Evolutionary conservation across 2,888 invertebrate species (phyloP).

Genomic region (Conistra vaccinii): DNA sequence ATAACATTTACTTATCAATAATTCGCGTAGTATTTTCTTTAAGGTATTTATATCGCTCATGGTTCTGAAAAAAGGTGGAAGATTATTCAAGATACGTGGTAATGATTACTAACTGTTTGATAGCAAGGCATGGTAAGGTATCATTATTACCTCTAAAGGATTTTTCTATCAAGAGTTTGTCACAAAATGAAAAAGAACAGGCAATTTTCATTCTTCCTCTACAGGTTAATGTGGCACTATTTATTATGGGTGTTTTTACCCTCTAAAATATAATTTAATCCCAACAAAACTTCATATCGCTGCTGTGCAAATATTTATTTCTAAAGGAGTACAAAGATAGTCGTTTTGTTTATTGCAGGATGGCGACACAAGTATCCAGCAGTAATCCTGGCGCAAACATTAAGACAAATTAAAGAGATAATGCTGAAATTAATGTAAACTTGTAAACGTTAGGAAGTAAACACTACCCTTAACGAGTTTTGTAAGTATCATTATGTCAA

Average conservation of each 20-base stretch:
- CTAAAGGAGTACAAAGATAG: background rate
- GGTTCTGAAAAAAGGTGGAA: no score
- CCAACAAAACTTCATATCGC: background rate
- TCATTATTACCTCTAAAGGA: background rate
- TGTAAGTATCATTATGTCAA: conserved; percentile 21
- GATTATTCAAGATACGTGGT: no score
- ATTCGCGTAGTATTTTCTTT: no score
- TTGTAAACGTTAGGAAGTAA: conserved; percentile 5
- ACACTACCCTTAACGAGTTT: conserved; percentile 38
- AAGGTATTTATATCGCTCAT: no score
- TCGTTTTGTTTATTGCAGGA: background rate
- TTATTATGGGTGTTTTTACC: background rate
- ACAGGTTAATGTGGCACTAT: background rate
- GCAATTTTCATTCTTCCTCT: background rate
- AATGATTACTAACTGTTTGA: background rate
- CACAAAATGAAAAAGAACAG: background rate
- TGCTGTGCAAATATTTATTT: background rate
- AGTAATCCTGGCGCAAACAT: conserved; percentile 13
- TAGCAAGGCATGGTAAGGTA: no score
- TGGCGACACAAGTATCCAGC: background rate
- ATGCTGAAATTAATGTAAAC: conserved; percentile 10
- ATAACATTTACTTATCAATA: no score
- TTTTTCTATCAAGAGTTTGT: background rate
- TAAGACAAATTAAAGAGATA: conserved; percentile 36
- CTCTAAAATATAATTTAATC: background rate